phyloP scores from a whole-genome alignment of 1,140 invertebrate genomes.

The Cydia amplana region DNA sequence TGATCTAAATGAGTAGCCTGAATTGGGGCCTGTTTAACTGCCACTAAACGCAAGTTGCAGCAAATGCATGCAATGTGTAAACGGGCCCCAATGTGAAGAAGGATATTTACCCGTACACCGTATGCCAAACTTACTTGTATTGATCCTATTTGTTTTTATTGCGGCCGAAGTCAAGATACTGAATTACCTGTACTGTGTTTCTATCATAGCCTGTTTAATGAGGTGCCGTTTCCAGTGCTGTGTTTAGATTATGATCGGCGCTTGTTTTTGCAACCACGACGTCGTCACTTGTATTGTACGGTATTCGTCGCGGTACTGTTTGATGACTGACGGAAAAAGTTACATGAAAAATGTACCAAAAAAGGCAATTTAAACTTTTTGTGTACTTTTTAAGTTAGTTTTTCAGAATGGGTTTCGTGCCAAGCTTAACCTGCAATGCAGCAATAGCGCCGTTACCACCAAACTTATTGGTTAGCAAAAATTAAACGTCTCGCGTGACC shows the following conservation, averaged over 20 bases:
- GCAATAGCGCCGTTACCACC: not conserved
- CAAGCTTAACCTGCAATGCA: not conserved
- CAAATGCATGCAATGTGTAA: too few relatives aligned
- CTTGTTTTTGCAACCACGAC: not conserved
- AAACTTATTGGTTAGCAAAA: not conserved
- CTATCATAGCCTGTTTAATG: conserved; percentile 6
- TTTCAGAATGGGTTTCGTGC: not conserved
- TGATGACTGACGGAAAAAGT: not conserved
- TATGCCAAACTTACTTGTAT: too few relatives aligned
- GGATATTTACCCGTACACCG: too few relatives aligned
- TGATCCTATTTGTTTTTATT: conserved; percentile 36
- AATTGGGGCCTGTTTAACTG: too few relatives aligned
- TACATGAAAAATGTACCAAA: not conserved
- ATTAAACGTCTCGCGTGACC: not conserved
- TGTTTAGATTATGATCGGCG: conserved; percentile 6
- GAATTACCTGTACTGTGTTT: not conserved
- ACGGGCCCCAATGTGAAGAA: too few relatives aligned
- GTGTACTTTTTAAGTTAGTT: not conserved
- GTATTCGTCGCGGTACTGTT: not conserved
- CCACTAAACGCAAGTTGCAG: too few relatives aligned
- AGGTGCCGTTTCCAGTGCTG: not conserved
- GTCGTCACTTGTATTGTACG: not conserved
- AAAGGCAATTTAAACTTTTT: not conserved
- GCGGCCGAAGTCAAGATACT: not conserved
- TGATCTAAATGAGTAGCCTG: too few relatives aligned